A percentile compares a stretch with the other conserved stretches of the same genome.
Evolutionary conservation across 2,888 invertebrate species (phyloP).

Genomic region (Drosophila demipolita): DNA sequence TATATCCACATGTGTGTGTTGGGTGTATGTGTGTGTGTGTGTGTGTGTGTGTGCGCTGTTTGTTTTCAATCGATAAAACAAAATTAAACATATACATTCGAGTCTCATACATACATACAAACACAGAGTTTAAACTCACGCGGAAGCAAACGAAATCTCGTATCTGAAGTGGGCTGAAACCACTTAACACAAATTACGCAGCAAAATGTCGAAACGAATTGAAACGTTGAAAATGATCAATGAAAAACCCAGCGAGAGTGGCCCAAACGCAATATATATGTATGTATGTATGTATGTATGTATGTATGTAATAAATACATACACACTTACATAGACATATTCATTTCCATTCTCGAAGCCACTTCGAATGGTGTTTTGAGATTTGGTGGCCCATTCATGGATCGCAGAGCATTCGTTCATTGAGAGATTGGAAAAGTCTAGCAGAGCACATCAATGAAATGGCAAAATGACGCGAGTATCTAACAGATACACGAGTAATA

Average conservation of each 20-base stretch:
- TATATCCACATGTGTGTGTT: neutral
- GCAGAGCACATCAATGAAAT: constrained; percentile 70
- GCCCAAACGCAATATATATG: neutral
- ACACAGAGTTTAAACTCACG: constrained; percentile 23
- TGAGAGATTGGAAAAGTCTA: constrained; percentile 48
- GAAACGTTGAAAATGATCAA: constrained; percentile 72
- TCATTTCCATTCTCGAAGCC: constrained; percentile 19
- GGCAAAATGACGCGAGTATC: constrained; percentile 54
- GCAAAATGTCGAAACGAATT: constrained; percentile 81
- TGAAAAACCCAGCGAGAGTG: constrained; percentile 52
- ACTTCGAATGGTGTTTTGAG: constrained; percentile 18
- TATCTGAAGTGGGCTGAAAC: constrained; percentile 79
- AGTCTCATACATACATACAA: constrained; percentile 1
- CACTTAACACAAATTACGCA: constrained; percentile 84
- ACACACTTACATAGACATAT: neutral
- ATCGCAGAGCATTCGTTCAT: constrained; percentile 34
- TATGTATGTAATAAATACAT: neutral
- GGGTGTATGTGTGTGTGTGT: neutral
- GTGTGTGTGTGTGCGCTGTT: constrained; percentile 37
- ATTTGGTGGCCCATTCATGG: constrained; percentile 32
- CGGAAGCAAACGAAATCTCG: constrained; percentile 58
- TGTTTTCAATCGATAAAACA: constrained; percentile 63
- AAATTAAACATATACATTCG: constrained; percentile 65
- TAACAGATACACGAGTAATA: constrained; percentile 61
- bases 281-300: neutral